Percentiles rank a stretch among this genome's conserved stretches.
Evolutionary conservation across 2,113 vertebrate species (phyloP).

Genomic region (Solea solea): DNA sequence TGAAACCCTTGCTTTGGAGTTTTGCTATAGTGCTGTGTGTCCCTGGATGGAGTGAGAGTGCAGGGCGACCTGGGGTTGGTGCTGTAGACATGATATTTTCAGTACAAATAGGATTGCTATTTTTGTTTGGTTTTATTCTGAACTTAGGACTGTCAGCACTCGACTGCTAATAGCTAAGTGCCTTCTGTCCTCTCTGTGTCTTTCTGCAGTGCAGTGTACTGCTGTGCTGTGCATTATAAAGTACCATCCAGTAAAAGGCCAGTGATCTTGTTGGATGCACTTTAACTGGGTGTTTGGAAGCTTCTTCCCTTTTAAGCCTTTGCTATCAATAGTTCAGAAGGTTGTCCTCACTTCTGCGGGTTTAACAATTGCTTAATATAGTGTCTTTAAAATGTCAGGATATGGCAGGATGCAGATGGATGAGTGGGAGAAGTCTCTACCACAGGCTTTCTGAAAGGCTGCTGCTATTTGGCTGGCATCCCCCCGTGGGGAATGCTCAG

Average conservation of each 20-base stretch:
- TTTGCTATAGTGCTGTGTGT: conserved; percentile 30
- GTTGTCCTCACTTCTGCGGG: conserved; percentile 14
- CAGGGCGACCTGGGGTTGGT: conserved; percentile 22
- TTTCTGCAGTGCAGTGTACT: conserved; percentile 28
- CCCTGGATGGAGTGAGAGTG: conserved; percentile 51
- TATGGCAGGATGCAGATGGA: conserved; percentile 19
- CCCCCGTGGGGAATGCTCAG: conserved; percentile 26
- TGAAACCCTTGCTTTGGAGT: conserved; percentile 43
- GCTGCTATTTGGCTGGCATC: conserved; percentile 25
- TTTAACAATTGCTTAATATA: conserved; percentile 53
- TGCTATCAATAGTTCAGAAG: conserved; percentile 66
- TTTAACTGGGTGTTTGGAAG: conserved; percentile 56
- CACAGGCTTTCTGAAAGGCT: conserved; percentile 22
- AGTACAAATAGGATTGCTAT: conserved; percentile 55
- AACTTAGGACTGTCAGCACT: conserved; percentile 33
- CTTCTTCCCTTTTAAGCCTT: conserved; percentile 50
- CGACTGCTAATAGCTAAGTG: conserved; percentile 65
- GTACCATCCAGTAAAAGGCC: conserved; percentile 52
- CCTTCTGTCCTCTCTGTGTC: conserved; percentile 45
- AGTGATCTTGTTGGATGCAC: conserved; percentile 60
- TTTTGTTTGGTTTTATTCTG: conserved; percentile 46
- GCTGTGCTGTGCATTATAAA: conserved; percentile 34
- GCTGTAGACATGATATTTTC: conserved; percentile 29
- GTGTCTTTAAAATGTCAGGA: conserved; percentile 35
- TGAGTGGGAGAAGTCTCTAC: conserved; percentile 13